A percentile compares a stretch with the other conserved stretches of the same genome.
phyloP scores from a whole-genome alignment of 2,113 vertebrate genomes.

The Circaetus cinerascens region DNA sequence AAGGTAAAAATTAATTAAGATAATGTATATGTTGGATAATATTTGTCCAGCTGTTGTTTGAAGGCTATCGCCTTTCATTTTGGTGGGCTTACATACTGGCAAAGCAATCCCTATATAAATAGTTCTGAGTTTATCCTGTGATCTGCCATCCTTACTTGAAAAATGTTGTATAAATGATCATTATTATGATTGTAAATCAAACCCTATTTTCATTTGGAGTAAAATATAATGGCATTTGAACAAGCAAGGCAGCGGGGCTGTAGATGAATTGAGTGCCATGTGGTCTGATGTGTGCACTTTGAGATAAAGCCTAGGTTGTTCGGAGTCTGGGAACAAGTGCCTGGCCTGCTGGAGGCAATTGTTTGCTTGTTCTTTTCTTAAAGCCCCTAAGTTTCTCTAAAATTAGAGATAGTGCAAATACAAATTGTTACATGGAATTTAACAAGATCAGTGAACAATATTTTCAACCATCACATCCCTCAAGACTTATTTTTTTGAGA shows the following conservation, averaged over 20 bases:
- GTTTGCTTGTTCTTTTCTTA: neutral
- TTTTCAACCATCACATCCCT: neutral
- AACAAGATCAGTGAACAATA: neutral
- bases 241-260: neutral
- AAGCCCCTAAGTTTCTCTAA: neutral
- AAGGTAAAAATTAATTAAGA: conserved; percentile 52
- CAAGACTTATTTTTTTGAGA: neutral
- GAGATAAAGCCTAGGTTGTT: neutral
- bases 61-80: conserved; percentile 37
- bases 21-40: conserved; percentile 48
- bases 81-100: neutral
- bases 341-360: neutral
- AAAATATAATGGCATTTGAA: conserved; percentile 25
- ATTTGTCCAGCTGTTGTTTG: conserved; percentile 49
- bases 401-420: neutral
- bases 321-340: neutral
- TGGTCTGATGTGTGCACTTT: neutral
- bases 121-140: conserved; percentile 30
- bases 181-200: conserved; percentile 50
- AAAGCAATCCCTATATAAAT: conserved; percentile 19
- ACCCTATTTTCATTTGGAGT: conserved; percentile 23
- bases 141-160: conserved; percentile 18
- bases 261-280: neutral
- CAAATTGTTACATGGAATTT: neutral
- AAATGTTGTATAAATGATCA: conserved; percentile 12